Base-by-base conservation (phyloP, 2,888 invertebrate genomes). In the Elysia crispata region DNA sequence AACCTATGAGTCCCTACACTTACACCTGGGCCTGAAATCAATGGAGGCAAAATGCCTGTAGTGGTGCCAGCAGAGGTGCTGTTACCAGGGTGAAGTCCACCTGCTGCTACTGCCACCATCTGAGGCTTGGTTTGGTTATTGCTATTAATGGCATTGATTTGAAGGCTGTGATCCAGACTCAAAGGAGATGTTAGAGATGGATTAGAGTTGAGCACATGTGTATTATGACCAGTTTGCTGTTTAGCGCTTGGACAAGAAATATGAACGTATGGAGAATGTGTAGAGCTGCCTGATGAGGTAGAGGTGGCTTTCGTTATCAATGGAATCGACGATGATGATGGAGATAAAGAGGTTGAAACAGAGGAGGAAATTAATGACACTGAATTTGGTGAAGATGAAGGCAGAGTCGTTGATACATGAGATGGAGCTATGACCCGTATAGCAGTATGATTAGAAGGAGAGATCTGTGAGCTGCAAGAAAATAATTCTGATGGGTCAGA, bases 241-340 rank as follows among this genome's bases (percentile, higher is more conserved):
- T 67, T 81, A 41, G 67, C 50, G 23, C 60, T 74, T 20, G 69
- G 77, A 28, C 67, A 78, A 13, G 75, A 73, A 15, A 70, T 74
- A 23, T 77, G 77, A 66, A 79, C 73, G 28, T 31, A 74, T 20
- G 79, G 74, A 30, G 79, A 74, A 11, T 67, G 54, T 49, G 66
- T 31, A 73, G 15, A 73, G 49, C 41, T 41, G 41, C 41, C 41
- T 41, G 41, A 0, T 25, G 73, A 73, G 30, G 78, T 73, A 28
- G 66, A 28, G 25, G 30, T 23, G 49, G 60, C 50, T 25, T 50
- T 72, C n/a, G 41, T 41, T 3, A 41, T 41, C 41, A 41, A 11
- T 41, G 41, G 11, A 41, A 41, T 41, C 11, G 41, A 6, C 11
- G 41, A 57, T 18, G 41, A 54, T 31, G 49, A 28, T 62, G 70